These are phyloP conservation scores for Oligia strigilis DNA, from an alignment of 2,888 invertebrate genomes.

Conservation along the genomic window DNA sequence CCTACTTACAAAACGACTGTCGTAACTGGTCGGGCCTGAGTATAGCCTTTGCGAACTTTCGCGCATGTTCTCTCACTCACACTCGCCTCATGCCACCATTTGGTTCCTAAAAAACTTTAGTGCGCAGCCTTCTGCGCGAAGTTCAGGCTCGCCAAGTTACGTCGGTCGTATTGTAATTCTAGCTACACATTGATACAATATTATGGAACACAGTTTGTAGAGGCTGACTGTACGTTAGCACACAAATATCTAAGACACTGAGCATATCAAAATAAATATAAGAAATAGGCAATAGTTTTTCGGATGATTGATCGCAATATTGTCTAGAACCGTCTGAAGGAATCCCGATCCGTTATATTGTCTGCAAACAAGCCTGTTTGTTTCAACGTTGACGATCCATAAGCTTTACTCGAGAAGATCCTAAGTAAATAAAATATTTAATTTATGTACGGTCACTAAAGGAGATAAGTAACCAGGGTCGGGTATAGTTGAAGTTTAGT, in stretches of 20 bases:
- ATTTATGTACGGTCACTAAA: conserved; percentile 16
- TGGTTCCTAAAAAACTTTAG: too few species aligned
- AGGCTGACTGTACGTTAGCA: not conserved
- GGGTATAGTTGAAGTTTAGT: too few species aligned
- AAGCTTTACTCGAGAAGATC: conserved; percentile 12
- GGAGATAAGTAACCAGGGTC: too few species aligned
- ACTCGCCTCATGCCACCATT: too few species aligned
- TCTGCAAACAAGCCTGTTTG: conserved; percentile 26
- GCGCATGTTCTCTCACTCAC: too few species aligned
- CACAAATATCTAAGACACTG: not conserved
- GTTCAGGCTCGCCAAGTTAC: too few species aligned
- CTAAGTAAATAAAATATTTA: conserved; percentile 47
- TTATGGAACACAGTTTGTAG: not conserved
- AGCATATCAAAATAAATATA: conserved; percentile 4
- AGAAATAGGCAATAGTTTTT: conserved; percentile 10
- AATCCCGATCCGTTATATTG: conserved; percentile 11
- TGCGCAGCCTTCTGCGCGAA: too few species aligned
- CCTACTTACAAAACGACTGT: not conserved
- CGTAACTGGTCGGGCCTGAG: too few species aligned
- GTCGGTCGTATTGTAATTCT: not conserved
- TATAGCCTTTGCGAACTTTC: too few species aligned
- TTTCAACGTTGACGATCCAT: conserved; percentile 5
- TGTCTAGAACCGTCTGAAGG: not conserved
- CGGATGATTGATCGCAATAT: conserved; percentile 5
- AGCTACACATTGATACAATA: not conserved